phyloP scores from a whole-genome alignment of 2,888 invertebrate genomes.

The Spicauda simplicius region DNA sequence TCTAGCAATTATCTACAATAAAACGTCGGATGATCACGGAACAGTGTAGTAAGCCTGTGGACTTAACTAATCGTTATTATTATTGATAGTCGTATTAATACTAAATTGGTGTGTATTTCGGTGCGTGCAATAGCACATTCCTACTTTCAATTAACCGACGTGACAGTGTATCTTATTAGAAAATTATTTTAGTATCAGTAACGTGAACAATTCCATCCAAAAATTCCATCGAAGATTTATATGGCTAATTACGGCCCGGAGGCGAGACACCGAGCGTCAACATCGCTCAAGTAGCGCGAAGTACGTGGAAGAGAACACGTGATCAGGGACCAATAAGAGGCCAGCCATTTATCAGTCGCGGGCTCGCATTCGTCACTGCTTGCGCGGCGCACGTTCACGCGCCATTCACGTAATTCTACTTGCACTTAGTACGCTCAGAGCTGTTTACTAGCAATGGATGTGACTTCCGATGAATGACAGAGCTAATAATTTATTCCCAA shows the following conservation, averaged over 20 bases:
- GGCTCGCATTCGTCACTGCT: slow-evolving; percentile 42
- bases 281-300: slow-evolving; percentile 31
- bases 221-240: slow-evolving; percentile 69
- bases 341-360: slow-evolving; percentile 41
- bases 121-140: slow-evolving; percentile 83
- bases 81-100: slow-evolving; percentile 57
- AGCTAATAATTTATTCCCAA: slow-evolving; percentile 62
- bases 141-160: slow-evolving; percentile 69
- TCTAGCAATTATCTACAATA: slow-evolving; percentile 80
- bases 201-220: slow-evolving; percentile 72
- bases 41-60: slow-evolving; percentile 74
- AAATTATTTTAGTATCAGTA: slow-evolving; percentile 60
- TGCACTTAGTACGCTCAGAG: slow-evolving; percentile 46
- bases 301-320: slow-evolving; percentile 30
- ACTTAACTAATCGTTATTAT: slow-evolving; percentile 67
- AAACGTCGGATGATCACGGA: slow-evolving; percentile 70
- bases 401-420: slow-evolving; percentile 42
- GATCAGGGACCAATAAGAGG: slow-evolving; percentile 44
- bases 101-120: slow-evolving; percentile 80
- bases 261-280: slow-evolving; percentile 29
- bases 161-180: slow-evolving; percentile 64
- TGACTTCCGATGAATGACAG: slow-evolving; percentile 44
- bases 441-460: slow-evolving; percentile 43
- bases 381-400: slow-evolving; percentile 39
- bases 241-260: slow-evolving; percentile 31